These are phyloP conservation scores for Esox masquinongy DNA, from an alignment of 2,797 vertebrate species.

Conservation along the genomic window DNA sequence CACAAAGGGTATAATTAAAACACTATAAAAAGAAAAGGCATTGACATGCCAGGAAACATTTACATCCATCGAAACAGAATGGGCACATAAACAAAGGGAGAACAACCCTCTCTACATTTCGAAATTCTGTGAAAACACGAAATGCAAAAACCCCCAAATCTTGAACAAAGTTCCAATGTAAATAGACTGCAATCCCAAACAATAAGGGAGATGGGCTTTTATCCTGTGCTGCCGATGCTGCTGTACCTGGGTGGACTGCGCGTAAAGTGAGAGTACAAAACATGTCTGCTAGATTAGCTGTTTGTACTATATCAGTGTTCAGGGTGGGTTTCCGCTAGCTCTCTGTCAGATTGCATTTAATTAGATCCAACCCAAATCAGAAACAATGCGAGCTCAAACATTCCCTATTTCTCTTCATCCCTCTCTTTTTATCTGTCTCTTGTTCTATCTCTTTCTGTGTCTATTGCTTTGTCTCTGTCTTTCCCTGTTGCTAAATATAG, in stretches of 20 bases:
- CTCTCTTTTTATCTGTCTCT: constrained; percentile 3
- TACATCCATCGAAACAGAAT: too few species aligned
- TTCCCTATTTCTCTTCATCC: neutral
- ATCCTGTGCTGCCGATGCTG: neutral
- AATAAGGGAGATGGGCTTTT: neutral
- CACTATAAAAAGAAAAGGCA: too few species aligned
- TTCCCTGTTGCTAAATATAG: constrained; percentile 59
- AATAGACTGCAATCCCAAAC: neutral
- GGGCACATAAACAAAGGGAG: too few species aligned
- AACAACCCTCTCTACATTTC: too few species aligned
- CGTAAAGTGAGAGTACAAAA: constrained; percentile 25
- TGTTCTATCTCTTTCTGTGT: constrained; percentile 13
- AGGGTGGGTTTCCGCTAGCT: constrained; percentile 12
- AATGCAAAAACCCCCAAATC: neutral
- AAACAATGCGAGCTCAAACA: constrained; percentile 39
- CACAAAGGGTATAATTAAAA: too few species aligned
- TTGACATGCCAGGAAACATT: too few species aligned
- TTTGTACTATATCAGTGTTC: constrained; percentile 32
- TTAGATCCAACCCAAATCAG: constrained; percentile 41
- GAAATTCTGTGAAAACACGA: neutral
- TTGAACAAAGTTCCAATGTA: neutral
- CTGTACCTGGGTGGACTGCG: constrained; percentile 18
- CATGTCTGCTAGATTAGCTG: constrained; percentile 28
- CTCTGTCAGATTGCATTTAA: constrained; percentile 44
- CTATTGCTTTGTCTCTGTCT: constrained; percentile 16